These are phyloP conservation scores for Protodeltote pygarga DNA, from an alignment of 2,888 invertebrate species.

Conservation along the genomic window DNA sequence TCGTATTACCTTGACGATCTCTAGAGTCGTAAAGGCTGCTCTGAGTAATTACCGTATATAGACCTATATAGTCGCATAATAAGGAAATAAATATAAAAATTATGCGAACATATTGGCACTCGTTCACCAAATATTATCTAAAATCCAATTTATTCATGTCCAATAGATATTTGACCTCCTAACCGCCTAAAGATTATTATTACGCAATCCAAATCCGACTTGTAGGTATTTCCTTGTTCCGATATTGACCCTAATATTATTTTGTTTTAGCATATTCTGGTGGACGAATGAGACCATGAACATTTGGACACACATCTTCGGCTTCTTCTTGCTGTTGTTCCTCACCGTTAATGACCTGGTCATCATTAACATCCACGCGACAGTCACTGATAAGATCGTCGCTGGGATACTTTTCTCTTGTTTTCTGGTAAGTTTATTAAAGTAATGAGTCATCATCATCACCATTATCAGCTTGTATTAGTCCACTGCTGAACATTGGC, in stretches of 20 bases:
- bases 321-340: conserved; percentile 93
- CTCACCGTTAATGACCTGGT: conserved; percentile 94
- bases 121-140: not conserved
- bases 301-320: conserved; percentile 98
- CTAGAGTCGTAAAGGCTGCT: no score
- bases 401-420: conserved; percentile 94
- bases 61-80: no score
- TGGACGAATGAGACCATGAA: conserved; percentile 99
- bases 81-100: no score
- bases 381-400: conserved; percentile 93
- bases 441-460: conserved; percentile 5
- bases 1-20: no score
- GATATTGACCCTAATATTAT: conserved; percentile 24
- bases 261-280: conserved; percentile 93
- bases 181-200: conserved; percentile 16
- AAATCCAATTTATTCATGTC: not conserved
- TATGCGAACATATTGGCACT: not conserved
- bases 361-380: conserved; percentile 92
- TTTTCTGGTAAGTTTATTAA: conserved; percentile 90
- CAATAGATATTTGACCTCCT: conserved; percentile 19
- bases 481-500: no score
- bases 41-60: no score
- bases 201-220: conserved; percentile 23
- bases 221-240: conserved; percentile 13
- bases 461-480: not conserved